Percentiles rank a stretch among this genome's conserved stretches.
phyloP scores from a whole-genome alignment of 2,113 vertebrate species.

The Gymnogyps californianus region DNA sequence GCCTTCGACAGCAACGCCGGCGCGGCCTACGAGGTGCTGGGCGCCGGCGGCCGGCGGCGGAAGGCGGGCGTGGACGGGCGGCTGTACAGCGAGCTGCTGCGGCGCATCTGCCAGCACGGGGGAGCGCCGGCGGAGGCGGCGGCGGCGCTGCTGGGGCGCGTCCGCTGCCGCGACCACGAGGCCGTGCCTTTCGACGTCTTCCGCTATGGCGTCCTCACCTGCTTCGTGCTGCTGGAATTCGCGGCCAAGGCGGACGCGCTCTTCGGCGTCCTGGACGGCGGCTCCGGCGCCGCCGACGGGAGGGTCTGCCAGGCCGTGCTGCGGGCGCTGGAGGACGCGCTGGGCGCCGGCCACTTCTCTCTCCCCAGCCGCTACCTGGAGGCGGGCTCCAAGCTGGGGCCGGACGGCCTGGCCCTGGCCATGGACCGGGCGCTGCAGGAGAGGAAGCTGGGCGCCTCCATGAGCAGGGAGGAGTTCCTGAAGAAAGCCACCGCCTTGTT shows the following conservation, averaged over 20 bases:
- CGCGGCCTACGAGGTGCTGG: conserved; percentile 82
- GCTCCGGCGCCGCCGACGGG: conserved; percentile 48
- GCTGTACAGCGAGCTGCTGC: conserved; percentile 85
- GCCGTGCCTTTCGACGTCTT: conserved; percentile 88
- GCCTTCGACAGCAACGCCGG: conserved; percentile 82
- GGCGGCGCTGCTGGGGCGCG: conserved; percentile 77
- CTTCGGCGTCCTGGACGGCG: conserved; percentile 76
- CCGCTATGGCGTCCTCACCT: conserved; percentile 86
- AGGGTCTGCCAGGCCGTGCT: conserved; percentile 83
- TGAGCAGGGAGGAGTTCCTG: conserved; percentile 90
- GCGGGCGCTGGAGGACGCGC: conserved; percentile 82
- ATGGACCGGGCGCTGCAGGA: conserved; percentile 76
- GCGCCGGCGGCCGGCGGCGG: conserved; percentile 64
- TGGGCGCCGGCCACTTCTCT: conserved; percentile 65
- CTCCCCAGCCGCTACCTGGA: conserved; percentile 79
- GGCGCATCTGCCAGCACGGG: conserved; percentile 81
- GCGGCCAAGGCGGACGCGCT: conserved; percentile 81
- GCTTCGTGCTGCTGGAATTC: conserved; percentile 89
- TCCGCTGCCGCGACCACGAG: conserved; percentile 90
- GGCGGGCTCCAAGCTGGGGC: conserved; percentile 87
- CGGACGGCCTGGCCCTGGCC: conserved; percentile 79
- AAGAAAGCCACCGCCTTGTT: conserved; percentile 85
- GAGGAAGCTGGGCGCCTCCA: conserved; percentile 65
- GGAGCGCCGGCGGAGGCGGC: conserved; percentile 77
- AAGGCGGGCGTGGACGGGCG: conserved; percentile 80